A percentile compares a stretch with the other conserved stretches of the same genome.
These are phyloP conservation scores for Sebastes hopkinsi DNA, from an alignment of 2,797 vertebrate species.

Conservation along the genomic window DNA sequence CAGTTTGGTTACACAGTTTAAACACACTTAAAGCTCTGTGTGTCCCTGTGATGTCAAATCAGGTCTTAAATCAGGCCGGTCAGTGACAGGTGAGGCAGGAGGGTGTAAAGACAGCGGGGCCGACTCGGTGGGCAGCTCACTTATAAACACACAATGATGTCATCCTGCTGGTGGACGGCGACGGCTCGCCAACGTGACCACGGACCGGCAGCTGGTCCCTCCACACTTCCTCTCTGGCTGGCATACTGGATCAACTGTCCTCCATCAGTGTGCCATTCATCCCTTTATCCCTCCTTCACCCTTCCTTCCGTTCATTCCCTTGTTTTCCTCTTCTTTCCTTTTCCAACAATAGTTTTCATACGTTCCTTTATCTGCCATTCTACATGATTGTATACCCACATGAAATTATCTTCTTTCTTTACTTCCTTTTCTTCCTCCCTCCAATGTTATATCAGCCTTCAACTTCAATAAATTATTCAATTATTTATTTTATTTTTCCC, in stretches of 20 bases:
- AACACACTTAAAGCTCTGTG: slow-evolving; percentile 24
- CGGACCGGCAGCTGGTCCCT: background rate
- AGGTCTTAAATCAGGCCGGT: slow-evolving; percentile 41
- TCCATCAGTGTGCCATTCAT: background rate
- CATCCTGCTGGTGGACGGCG: slow-evolving; percentile 29
- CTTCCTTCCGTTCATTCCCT: background rate
- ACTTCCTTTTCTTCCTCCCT: background rate
- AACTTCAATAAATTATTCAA: background rate
- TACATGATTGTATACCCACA: background rate
- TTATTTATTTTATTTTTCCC: background rate
- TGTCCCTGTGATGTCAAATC: slow-evolving; percentile 17
- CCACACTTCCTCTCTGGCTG: background rate
- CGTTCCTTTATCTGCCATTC: background rate
- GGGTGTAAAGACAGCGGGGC: background rate
- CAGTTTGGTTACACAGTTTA: slow-evolving; percentile 31
- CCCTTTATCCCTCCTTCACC: too few species aligned
- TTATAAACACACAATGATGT: slow-evolving; percentile 52
- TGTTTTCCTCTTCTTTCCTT: background rate
- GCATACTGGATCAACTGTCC: background rate
- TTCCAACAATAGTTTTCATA: background rate
- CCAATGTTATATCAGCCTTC: background rate
- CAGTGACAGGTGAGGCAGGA: slow-evolving; percentile 28
- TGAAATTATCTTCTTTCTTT: background rate
- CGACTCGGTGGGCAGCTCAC: background rate
- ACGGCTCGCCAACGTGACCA: background rate